Base-by-base conservation (phyloP, 1,140 invertebrate genomes). In the Aphelinus certus region DNA sequence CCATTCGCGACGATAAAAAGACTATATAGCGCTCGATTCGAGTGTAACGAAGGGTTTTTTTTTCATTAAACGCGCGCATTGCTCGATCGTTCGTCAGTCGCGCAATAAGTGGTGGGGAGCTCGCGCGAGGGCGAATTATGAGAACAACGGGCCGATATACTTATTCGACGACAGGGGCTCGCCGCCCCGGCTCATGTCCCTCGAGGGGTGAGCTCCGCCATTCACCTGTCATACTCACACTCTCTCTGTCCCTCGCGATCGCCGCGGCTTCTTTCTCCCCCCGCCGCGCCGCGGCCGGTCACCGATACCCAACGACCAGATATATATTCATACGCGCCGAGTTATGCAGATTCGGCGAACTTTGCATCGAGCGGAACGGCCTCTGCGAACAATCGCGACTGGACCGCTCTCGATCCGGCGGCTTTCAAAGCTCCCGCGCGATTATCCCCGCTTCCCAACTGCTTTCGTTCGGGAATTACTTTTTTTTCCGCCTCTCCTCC, bases 291-390 rank as follows among this genome's bases (percentile, higher is more conserved):
- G 26, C 62, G 68, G 53, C 42, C 10, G 56, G 56, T 48, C 46
- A 60, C 56, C 10, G 56, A 69, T 69, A 60, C 10, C n/a, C 7
- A 48, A 60, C 10, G 1, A 69, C 26, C 26, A 26, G 26, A 26
- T 26, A 26, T n/a, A 69, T 71, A 71, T 71, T 71, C 62, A 71
- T 62, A 45, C 48, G 7, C 10, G 49, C 46, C 1, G 26, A 26
- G 26, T 26, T 62, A 53, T 51, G 43, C n/a, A 62, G 53, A 62
- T 71, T 69, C 53, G 45, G 48, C 48, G 7, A 60, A 6, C 42
- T 60, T 60, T 46, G 3, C 6, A 49, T 69, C 46, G 57, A 57
- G 45, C 51, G 47, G 58, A 58, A 60, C 26, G 26, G 26, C 26
- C 26, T 26, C 26, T 26, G 26, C 26, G 26, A 26, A 26, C 26